Percentiles rank a stretch among this genome's conserved stretches.
Conservation (phyloP, 92 coral and sea anemone species). For the Metridium senile region DNA sequence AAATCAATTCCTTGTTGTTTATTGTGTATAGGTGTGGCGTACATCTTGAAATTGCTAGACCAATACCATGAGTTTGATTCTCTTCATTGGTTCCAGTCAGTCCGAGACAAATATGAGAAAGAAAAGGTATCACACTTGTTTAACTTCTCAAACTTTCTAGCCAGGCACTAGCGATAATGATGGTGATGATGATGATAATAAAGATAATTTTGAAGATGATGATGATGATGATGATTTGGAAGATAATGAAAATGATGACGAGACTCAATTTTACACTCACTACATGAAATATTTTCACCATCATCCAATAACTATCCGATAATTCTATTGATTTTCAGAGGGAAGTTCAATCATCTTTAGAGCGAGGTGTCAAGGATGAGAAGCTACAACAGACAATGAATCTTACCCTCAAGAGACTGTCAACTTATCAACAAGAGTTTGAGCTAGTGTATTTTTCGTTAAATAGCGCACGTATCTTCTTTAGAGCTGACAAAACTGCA, state of each 20-base stretch:
- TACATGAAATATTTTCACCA: too few species aligned
- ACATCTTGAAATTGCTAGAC: constrained; percentile 87
- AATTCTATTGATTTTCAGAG: not conserved
- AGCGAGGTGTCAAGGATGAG: constrained; percentile 84
- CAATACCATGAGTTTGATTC: constrained; percentile 98
- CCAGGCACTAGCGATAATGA: too few species aligned
- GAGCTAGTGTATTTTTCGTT: constrained; percentile 95
- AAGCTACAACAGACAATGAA: constrained; percentile 97
- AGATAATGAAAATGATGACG: too few species aligned
- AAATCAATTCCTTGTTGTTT: not conserved
- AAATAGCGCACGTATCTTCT: constrained; percentile 97
- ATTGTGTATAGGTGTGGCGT: constrained; percentile 77
- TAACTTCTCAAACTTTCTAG: too few species aligned
- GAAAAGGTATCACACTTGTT: constrained; percentile 65
- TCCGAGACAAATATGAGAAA: constrained; percentile 79
- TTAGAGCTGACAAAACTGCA: constrained; percentile 97
- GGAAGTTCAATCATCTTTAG: constrained; percentile 76
- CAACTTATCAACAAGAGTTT: constrained; percentile 92
- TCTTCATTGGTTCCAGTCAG: constrained; percentile 99
- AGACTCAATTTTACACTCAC: too few species aligned
- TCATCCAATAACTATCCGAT: not conserved
- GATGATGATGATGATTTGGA: too few species aligned
- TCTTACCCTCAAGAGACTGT: constrained; percentile 83
- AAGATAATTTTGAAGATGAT: too few species aligned
- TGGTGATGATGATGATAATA: too few species aligned